These are phyloP conservation scores for Tor tambroides DNA, from an alignment of 2,113 vertebrate genomes.

Conservation along the genomic window DNA sequence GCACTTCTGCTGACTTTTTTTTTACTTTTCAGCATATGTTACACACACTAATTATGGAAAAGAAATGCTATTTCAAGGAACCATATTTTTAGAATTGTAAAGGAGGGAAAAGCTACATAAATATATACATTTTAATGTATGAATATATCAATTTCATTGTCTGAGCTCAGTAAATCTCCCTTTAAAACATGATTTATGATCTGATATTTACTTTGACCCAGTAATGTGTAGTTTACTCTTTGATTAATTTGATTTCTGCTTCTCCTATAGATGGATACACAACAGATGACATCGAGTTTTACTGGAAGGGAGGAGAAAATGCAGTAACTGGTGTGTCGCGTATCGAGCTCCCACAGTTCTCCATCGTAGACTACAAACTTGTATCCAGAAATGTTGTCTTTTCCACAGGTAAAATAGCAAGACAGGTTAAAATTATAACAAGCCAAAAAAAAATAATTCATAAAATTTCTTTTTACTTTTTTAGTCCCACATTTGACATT, in stretches of 20 bases:
- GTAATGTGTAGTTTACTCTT: background rate
- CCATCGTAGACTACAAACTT: constrained; percentile 93
- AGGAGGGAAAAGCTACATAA: background rate
- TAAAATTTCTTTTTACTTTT: too few relatives aligned
- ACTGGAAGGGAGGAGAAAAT: constrained; percentile 93
- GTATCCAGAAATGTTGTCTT: constrained; percentile 98
- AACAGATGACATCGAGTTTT: constrained; percentile 97
- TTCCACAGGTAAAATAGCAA: constrained; percentile 85
- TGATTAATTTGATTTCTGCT: constrained; percentile 4
- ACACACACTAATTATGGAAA: constrained; percentile 10
- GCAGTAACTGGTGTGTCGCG: constrained; percentile 93
- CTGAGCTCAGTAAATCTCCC: background rate
- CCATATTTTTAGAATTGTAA: background rate
- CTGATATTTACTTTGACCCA: background rate
- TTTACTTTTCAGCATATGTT: constrained; percentile 25
- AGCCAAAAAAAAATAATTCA: too few relatives aligned
- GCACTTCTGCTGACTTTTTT: constrained; percentile 12
- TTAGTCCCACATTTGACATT: too few relatives aligned
- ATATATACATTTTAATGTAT: too few relatives aligned
- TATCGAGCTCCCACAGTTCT: constrained; percentile 98
- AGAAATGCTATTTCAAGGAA: background rate
- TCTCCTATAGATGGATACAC: constrained; percentile 92
- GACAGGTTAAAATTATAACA: background rate
- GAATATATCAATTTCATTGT: too few relatives aligned
- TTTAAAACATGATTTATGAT: background rate